Evolutionary conservation across 2,888 invertebrate species (phyloP).

Genomic region (Bellardia pandia): DNA sequence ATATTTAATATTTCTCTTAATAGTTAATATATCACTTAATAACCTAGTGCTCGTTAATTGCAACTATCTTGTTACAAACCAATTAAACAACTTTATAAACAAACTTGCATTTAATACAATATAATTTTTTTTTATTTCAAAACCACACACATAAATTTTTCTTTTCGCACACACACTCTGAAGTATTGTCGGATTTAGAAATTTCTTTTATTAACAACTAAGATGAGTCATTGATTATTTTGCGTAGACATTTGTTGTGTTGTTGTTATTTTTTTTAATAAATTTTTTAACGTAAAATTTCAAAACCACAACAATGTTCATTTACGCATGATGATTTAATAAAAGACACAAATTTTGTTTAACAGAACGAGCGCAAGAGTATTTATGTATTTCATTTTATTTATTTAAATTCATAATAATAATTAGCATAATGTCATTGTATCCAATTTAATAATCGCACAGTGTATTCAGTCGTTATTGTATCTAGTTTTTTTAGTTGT

Average conservation of each 20-base stretch:
- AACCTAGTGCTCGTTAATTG: not conserved
- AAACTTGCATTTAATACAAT: not conserved
- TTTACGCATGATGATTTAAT: constrained; percentile 58
- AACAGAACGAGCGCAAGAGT: constrained; percentile 5
- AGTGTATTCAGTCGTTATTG: not conserved
- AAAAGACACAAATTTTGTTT: constrained; percentile 4
- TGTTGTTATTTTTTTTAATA: constrained; percentile 24
- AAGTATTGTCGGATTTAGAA: constrained; percentile 51
- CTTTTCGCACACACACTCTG: not conserved
- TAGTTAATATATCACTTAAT: not conserved
- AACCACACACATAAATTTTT: constrained; percentile 11
- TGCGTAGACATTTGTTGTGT: constrained; percentile 52
- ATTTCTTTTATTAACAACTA: constrained; percentile 58
- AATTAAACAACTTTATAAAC: not conserved
- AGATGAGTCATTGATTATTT: constrained; percentile 59
- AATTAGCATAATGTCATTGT: constrained; percentile 58
- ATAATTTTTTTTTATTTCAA: not conserved
- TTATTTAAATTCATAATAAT: constrained; percentile 3
- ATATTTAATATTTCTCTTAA: no score
- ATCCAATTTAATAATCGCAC: constrained; percentile 16
- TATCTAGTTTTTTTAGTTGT: not conserved
- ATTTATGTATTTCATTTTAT: not conserved
- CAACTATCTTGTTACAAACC: not conserved
- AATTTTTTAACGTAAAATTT: constrained; percentile 53
- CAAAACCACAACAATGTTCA: constrained; percentile 61